Evolutionary conservation across 1,140 invertebrate species (phyloP).

Genomic region (Paraescarpia echinospica): DNA sequence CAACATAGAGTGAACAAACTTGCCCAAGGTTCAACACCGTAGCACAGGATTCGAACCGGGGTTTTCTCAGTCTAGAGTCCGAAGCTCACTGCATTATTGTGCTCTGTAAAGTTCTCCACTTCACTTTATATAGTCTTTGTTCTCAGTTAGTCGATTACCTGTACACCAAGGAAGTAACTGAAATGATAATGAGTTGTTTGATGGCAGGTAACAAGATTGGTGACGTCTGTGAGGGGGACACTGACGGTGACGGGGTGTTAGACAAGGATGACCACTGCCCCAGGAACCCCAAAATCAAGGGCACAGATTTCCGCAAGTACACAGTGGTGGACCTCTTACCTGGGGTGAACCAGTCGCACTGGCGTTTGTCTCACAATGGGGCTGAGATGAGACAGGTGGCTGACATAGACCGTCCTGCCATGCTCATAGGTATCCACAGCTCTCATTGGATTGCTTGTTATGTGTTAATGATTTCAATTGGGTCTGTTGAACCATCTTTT

Average conservation of each 20-base stretch:
- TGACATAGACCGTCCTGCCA: background rate
- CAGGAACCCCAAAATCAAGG: constrained; percentile 34
- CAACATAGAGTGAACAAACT: no score
- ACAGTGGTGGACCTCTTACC: constrained; percentile 33
- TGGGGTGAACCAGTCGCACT: constrained; percentile 16
- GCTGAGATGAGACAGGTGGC: background rate
- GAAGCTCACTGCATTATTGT: no score
- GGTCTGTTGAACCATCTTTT: background rate
- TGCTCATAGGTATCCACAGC: background rate
- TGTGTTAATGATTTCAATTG: background rate
- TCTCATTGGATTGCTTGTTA: background rate
- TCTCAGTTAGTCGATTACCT: no score
- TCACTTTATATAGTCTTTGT: no score
- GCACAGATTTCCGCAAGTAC: constrained; percentile 31
- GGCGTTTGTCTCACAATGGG: background rate
- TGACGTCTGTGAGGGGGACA: constrained; percentile 40
- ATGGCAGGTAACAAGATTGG: constrained; percentile 36
- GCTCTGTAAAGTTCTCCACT: no score
- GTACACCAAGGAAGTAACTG: no score
- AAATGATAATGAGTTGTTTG: background rate
- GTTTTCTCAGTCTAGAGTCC: no score
- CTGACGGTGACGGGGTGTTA: constrained; percentile 35
- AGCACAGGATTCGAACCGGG: no score
- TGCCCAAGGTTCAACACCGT: no score
- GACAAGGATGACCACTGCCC: constrained; percentile 38